A percentile compares a stretch with the other conserved stretches of the same genome.
phyloP scores from a whole-genome alignment of 1,140 invertebrate genomes.

The Atopsyche davidsoni region DNA sequence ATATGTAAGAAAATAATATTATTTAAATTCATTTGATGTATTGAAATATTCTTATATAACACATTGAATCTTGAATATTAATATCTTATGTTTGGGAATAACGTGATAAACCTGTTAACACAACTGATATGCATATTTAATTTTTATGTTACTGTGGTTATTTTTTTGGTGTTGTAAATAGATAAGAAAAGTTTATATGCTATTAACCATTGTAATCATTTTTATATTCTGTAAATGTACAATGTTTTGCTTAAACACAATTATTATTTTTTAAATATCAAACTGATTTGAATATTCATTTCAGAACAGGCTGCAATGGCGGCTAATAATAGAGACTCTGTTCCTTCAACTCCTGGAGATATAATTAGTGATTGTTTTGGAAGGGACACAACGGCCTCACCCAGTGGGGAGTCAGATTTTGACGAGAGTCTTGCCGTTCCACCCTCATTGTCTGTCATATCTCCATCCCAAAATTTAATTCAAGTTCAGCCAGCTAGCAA shows the following conservation, averaged over 20 bases:
- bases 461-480: neutral
- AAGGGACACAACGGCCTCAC: conserved; percentile 8
- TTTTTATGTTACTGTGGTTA: no score
- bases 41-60: no score
- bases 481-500: neutral
- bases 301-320: no score
- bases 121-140: no score
- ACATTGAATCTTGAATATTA: no score
- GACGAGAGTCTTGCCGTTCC: conserved; percentile 46
- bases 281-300: neutral
- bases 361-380: conserved; percentile 9
- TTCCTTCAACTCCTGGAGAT: conserved; percentile 8
- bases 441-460: conserved; percentile 41
- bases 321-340: neutral
- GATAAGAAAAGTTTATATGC: no score
- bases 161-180: no score
- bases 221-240: neutral
- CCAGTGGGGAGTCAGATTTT: conserved; percentile 38
- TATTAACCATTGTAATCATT: no score
- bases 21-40: no score
- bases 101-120: no score
- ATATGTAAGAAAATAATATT: no score
- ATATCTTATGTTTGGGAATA: no score
- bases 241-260: neutral
- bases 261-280: neutral